Evolutionary conservation across 2,113 vertebrate species (phyloP), one percentile per base, ranked within the genome.

Genomic region (Tetrao urogallus): DNA sequence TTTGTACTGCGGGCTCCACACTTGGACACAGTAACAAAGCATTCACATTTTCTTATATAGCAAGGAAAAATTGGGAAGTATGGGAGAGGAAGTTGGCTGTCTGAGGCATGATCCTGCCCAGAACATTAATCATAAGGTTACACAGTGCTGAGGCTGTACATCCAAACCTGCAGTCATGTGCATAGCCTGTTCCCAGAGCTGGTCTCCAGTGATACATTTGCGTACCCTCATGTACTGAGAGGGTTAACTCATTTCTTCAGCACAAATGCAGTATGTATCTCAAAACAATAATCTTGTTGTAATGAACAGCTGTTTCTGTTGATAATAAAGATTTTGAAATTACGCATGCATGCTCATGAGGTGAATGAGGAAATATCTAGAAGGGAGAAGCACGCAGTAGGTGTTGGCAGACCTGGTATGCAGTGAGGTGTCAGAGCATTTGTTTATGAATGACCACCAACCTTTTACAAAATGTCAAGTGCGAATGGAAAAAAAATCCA

Each of bases 241-340:
- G 69, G 61, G 95, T 94, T 96, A 95, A 95, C 64, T 66, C 80
- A 56, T 57, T 93, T 77, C 57, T 85, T 67, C 69, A 75, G 40
- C 42, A 67, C 17, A 88, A 92, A 91, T 60, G 56, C 52, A 77
- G 22, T 42, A 7, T 65, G 66, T 73, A 77, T 67, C 72, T 89
- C 87, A 89, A 90, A 92, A 89, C 60, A 80, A 86, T 94, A 94
- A 95, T 95, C 87, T 94, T 81, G 5, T 82, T 77, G 66, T 82
- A 96, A 94, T 60, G 90, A 92, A 75, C 88, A 95, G 64, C 73
- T 92, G 64, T 77, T 96, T 95, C 80, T 82, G 63, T 74, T 73
- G 40, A 86, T 86, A 95, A 91, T 89, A 94, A 91, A 89, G 60
- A 80, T 84, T 86, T 76, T 74, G 72, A 90, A 91, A 89, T 86